phyloP scores from a whole-genome alignment of 2,888 invertebrate genomes.

The Cremastinae sp. region DNA sequence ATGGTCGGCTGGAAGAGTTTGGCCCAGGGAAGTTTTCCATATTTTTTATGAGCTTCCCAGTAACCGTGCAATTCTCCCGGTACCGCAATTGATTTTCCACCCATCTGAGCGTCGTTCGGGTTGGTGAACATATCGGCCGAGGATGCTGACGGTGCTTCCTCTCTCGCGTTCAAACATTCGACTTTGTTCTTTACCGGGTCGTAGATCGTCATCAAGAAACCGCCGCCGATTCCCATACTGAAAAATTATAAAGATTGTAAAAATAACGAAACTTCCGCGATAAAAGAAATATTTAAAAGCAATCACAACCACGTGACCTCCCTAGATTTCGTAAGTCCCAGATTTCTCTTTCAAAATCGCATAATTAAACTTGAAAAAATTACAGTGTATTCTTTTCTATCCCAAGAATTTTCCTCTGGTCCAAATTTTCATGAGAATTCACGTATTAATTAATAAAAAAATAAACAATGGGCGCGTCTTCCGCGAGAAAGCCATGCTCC shows the following conservation, averaged over 20 bases:
- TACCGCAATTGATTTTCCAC: conserved; percentile 89
- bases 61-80: conserved; percentile 95
- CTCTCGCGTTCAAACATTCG: conserved; percentile 87
- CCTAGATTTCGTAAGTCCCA: too few species aligned
- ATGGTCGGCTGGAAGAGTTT: conserved; percentile 90
- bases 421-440: too few species aligned
- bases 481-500: too few species aligned
- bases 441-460: too few species aligned
- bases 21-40: conserved; percentile 89
- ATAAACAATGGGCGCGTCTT: too few species aligned
- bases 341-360: too few species aligned
- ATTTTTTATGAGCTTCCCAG: conserved; percentile 87
- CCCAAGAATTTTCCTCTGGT: too few species aligned
- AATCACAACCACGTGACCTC: too few species aligned
- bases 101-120: conserved; percentile 73
- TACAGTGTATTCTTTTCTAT: too few species aligned
- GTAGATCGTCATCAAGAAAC: conserved; percentile 92
- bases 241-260: not conserved
- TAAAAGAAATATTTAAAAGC: too few species aligned
- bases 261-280: too few species aligned
- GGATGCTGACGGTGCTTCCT: conserved; percentile 78
- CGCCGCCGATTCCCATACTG: conserved; percentile 94
- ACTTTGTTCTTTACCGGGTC: conserved; percentile 83
- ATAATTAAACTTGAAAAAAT: too few species aligned
- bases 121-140: not conserved